Percentiles rank a stretch among this genome's conserved stretches.
phyloP scores from a whole-genome alignment of 2,888 invertebrate genomes.

The Dimorphilus gyrociliatus region DNA sequence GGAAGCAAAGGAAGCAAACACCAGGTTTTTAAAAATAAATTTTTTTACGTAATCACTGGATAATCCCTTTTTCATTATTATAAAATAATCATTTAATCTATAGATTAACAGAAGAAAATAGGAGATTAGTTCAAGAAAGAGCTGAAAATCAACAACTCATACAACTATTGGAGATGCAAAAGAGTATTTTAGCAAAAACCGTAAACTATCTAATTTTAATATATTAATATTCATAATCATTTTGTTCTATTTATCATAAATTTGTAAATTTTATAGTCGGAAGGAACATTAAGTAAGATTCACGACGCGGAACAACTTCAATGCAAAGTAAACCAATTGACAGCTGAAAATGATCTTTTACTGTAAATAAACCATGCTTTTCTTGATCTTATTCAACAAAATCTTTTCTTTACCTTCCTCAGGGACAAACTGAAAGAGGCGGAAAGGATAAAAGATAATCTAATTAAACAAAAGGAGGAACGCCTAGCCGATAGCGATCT shows the following conservation, averaged over 20 bases:
- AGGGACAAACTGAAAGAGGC: conserved; percentile 5
- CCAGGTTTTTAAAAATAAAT: conserved; percentile 3
- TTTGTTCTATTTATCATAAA: conserved; percentile 1
- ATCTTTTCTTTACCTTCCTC: conserved; percentile 1
- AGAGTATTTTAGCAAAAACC: conserved; percentile 27
- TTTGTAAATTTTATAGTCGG: conserved; percentile 4
- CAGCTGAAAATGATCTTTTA: conserved; percentile 4
- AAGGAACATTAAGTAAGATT: conserved; percentile 3
- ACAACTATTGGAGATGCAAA: conserved; percentile 30
- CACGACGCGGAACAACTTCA: conserved; percentile 5
- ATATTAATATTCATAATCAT: background rate
- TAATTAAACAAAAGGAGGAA: conserved; percentile 7
- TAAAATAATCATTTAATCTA: background rate
- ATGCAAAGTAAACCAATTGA: conserved; percentile 3
- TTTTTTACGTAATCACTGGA: background rate
- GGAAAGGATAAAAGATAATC: conserved; percentile 4
- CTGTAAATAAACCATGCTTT: conserved; percentile 5
- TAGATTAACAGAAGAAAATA: conserved; percentile 23
- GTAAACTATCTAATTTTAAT: conserved; percentile 29
- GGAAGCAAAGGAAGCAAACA: conserved; percentile 5
- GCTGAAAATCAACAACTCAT: conserved; percentile 33
- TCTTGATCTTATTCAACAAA: background rate
- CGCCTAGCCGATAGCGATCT: conserved; percentile 7
- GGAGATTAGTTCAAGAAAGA: conserved; percentile 25
- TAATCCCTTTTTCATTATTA: background rate